Evolutionary conservation across 2,888 invertebrate genomes (phyloP).

Genomic region (Ophioninae sp.): DNA sequence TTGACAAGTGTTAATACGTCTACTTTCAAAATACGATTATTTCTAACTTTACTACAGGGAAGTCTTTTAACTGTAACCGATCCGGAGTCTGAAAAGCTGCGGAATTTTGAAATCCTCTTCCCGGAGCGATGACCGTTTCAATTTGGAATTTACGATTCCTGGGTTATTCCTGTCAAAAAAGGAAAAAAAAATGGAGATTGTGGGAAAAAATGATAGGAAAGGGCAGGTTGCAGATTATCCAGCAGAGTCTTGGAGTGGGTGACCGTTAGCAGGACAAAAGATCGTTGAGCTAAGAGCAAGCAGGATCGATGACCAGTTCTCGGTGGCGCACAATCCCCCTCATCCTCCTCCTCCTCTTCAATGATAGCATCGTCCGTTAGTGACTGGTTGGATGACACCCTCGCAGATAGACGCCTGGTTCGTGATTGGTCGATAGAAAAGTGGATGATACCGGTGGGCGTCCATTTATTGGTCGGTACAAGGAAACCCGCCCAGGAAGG

Average conservation of each 20-base stretch:
- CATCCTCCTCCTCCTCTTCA: slow-evolving; percentile 9
- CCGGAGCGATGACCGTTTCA: not conserved
- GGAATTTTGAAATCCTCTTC: not conserved
- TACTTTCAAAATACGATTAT: too few relatives aligned
- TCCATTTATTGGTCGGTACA: slow-evolving; percentile 72
- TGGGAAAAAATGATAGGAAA: slow-evolving; percentile 13
- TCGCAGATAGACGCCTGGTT: slow-evolving; percentile 70
- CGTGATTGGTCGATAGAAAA: slow-evolving; percentile 72
- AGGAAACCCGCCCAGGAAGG: slow-evolving; percentile 78
- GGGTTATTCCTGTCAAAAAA: not conserved
- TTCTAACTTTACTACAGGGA: too few relatives aligned
- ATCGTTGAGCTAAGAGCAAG: slow-evolving; percentile 25
- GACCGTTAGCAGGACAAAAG: slow-evolving; percentile 17
- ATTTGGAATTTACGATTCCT: not conserved
- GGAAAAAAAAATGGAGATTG: not conserved
- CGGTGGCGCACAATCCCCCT: slow-evolving; percentile 5
- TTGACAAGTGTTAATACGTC: too few relatives aligned
- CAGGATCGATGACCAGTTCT: slow-evolving; percentile 72
- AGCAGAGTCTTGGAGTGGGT: not conserved
- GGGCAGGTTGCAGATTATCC: slow-evolving; percentile 18
- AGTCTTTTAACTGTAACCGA: too few relatives aligned
- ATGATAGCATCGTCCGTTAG: slow-evolving; percentile 75
- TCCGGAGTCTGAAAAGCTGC: not conserved
- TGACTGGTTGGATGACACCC: slow-evolving; percentile 78
- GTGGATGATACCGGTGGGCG: slow-evolving; percentile 70